phyloP scores from a whole-genome alignment of 2,113 vertebrate species.

The Naja naja region DNA sequence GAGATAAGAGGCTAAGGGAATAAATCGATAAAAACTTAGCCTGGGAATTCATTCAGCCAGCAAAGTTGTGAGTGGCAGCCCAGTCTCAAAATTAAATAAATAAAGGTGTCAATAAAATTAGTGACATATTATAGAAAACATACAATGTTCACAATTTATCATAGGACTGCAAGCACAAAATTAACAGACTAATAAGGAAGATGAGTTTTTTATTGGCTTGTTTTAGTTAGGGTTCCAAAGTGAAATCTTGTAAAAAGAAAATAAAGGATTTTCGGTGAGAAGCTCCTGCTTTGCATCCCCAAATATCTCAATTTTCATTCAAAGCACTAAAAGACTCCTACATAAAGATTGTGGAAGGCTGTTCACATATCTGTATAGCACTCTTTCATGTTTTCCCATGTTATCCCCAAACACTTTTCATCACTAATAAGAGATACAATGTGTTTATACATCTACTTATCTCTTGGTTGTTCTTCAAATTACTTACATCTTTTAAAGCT shows the following conservation, averaged over 20 bases:
- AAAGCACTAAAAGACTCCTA: background rate
- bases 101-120: background rate
- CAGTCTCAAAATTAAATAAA: background rate
- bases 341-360: background rate
- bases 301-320: conserved; percentile 11
- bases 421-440: background rate
- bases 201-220: background rate
- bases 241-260: conserved; percentile 6
- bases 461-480: background rate
- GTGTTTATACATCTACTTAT: conserved; percentile 4
- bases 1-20: too few species aligned
- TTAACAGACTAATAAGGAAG: background rate
- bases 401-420: background rate
- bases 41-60: too few species aligned
- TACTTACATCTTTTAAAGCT: background rate
- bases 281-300: conserved; percentile 5
- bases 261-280: conserved; percentile 3
- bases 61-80: too few species aligned
- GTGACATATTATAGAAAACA: background rate
- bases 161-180: background rate
- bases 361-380: background rate
- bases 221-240: conserved; percentile 1
- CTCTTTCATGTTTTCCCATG: conserved; percentile 17
- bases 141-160: background rate
- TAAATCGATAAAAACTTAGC: too few species aligned